Percentiles rank a stretch among this genome's conserved stretches.
phyloP scores from a whole-genome alignment of 2,113 vertebrate genomes.

The Thunnus maccoyii region DNA sequence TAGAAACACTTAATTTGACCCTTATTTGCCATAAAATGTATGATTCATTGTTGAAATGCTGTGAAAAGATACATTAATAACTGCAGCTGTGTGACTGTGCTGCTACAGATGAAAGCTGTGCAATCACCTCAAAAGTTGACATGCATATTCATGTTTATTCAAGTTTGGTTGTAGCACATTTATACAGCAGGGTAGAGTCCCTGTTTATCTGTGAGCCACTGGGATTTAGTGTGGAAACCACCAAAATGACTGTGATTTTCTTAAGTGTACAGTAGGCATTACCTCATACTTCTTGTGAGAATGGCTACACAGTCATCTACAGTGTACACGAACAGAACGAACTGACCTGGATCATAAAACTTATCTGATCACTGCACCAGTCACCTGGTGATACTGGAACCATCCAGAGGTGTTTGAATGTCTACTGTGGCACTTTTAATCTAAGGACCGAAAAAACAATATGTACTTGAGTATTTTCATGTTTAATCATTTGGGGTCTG shows the following conservation, averaged over 20 bases:
- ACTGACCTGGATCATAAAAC: neutral
- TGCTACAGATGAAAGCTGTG: constrained; percentile 3
- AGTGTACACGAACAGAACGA: neutral
- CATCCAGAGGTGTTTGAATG: constrained; percentile 45
- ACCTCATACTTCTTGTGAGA: neutral
- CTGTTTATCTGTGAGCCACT: constrained; percentile 1
- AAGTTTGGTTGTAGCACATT: neutral
- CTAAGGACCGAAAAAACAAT: neutral
- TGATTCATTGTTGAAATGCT: too few relatives aligned
- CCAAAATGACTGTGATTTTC: constrained; percentile 1
- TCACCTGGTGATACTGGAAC: constrained; percentile 13
- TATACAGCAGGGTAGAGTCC: neutral
- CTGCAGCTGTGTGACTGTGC: neutral
- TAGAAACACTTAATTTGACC: neutral
- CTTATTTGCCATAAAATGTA: neutral
- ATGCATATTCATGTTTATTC: neutral
- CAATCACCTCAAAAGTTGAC: neutral
- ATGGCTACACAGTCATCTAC: neutral
- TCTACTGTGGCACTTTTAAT: constrained; percentile 62
- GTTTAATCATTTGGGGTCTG: constrained; percentile 14
- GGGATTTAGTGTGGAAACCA: neutral
- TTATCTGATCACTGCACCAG: neutral
- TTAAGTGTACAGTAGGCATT: constrained; percentile 1
- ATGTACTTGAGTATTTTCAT: constrained; percentile 21
- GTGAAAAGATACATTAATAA: neutral